A percentile compares a stretch with the other conserved stretches of the same genome.
phyloP scores from a whole-genome alignment of 2,113 vertebrate genomes.

The Microcebus ravelobensis region DNA sequence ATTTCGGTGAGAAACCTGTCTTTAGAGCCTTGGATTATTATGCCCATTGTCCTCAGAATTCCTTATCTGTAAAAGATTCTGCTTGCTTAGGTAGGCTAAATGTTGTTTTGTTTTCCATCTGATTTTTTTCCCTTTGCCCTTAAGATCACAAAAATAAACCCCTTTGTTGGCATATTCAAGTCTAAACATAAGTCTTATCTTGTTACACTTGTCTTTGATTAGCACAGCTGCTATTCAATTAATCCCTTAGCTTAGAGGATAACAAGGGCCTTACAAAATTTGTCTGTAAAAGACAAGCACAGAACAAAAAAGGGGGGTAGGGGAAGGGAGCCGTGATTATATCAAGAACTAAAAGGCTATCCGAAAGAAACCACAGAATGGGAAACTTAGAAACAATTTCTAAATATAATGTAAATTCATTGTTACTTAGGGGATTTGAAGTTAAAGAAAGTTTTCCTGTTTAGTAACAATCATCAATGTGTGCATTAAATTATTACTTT shows the following conservation, averaged over 20 bases:
- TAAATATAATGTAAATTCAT: not conserved
- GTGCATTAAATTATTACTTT: not conserved
- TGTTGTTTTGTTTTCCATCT: not conserved
- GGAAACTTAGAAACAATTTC: not conserved
- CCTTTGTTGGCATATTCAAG: conserved; percentile 69
- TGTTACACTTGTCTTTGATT: conserved; percentile 74
- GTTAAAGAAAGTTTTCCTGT: not conserved
- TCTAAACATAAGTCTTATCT: conserved; percentile 69
- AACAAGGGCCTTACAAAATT: conserved; percentile 38
- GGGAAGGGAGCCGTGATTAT: not conserved
- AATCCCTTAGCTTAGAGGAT: conserved; percentile 61
- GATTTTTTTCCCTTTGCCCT: not conserved
- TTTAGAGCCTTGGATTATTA: not conserved
- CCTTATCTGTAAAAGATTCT: conserved; percentile 18
- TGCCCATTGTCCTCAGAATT: not conserved
- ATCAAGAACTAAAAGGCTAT: not conserved
- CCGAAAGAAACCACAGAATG: not conserved
- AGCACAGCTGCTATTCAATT: conserved; percentile 63
- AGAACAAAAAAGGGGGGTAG: not conserved
- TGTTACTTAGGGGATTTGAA: not conserved
- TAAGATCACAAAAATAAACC: conserved; percentile 44
- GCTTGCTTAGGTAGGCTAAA: not conserved
- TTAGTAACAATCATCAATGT: not conserved
- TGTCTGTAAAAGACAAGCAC: conserved; percentile 7
- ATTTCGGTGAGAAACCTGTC: not conserved